Evolutionary conservation across 2,888 invertebrate genomes (phyloP), one percentile per base, ranked within the genome.

Genomic region (Hydriomena furcata): DNA sequence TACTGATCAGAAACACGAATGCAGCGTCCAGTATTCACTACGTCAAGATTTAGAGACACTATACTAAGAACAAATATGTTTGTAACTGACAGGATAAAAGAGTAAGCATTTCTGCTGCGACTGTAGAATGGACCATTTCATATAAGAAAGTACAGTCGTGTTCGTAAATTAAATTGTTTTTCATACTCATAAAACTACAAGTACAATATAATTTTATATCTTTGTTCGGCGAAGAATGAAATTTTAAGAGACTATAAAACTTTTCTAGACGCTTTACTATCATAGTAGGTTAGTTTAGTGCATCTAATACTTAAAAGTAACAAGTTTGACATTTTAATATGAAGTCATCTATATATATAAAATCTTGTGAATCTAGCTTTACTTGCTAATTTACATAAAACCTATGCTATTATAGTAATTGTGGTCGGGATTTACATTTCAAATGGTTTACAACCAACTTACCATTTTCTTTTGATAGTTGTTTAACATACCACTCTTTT

Each of bases 51-150:
- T 21, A 11, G 31, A 28, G 31, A 28, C 30, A 45, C 35, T 37
- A 45, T 31, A 41, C 36, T 42, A 65, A 66, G 65, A 67, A 69
- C 63, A 67, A 73, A 71, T 73, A 48, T 46, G 24, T 52, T 73
- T 69, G 66, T 66, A 60, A 68, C 66, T 72, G 76, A 77, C 77
- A 79, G 72, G 61, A 75, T 75, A 79, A 79, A 77, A 71, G 75
- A 68, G 63, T 60, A 65, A 62, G 63, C 67, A 71, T 66, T 72
- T 66, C 68, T 69, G 64, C 63, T 60, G 61, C 52, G 59, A 60
- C 70, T 66, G 65, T 66, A 71, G 68, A 73, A 74, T 71, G 61
- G 60, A 58, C 62, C 60, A 55, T 60, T 63, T 53, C 55, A 67
- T 60, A 65, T 60, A 60, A 61, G 60, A 68, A 60, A 58, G 74